Percentiles rank a stretch among this genome's conserved stretches.
phyloP scores from a whole-genome alignment of 2,113 vertebrate genomes.

The Poicephalus meyeri region DNA sequence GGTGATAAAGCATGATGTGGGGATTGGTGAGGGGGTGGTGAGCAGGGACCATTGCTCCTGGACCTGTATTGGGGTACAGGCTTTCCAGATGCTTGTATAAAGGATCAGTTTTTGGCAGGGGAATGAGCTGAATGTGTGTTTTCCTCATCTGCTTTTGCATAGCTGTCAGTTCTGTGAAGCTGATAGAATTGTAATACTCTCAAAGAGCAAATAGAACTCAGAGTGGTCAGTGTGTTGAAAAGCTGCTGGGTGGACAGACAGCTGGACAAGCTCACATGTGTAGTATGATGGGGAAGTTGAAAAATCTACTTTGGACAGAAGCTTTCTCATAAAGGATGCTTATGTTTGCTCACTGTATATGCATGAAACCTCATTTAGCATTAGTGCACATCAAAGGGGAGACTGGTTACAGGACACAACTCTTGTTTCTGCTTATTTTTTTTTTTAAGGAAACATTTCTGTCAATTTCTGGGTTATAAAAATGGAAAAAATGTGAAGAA shows the following conservation, averaged over 20 bases:
- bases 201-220: not conserved
- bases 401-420: not conserved
- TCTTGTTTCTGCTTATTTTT: not conserved
- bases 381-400: not conserved
- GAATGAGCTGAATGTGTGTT: not conserved
- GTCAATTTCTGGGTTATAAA: not conserved
- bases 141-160: not conserved
- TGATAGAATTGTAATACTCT: not conserved
- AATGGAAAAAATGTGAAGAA: not conserved
- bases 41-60: not conserved
- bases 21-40: not conserved
- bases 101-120: not conserved
- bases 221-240: not conserved
- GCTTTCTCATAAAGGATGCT: not conserved
- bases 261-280: not conserved
- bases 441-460: not conserved
- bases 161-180: not conserved
- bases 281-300: not conserved
- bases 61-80: accelerated
- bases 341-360: not conserved
- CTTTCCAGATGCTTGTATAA: not conserved
- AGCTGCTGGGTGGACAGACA: not conserved
- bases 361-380: not conserved
- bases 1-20: not conserved
- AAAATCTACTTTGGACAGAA: not conserved